Evolutionary conservation across 2,113 vertebrate genomes (phyloP), one percentile per base, ranked within the genome.

Genomic region (Malurus melanocephalus): DNA sequence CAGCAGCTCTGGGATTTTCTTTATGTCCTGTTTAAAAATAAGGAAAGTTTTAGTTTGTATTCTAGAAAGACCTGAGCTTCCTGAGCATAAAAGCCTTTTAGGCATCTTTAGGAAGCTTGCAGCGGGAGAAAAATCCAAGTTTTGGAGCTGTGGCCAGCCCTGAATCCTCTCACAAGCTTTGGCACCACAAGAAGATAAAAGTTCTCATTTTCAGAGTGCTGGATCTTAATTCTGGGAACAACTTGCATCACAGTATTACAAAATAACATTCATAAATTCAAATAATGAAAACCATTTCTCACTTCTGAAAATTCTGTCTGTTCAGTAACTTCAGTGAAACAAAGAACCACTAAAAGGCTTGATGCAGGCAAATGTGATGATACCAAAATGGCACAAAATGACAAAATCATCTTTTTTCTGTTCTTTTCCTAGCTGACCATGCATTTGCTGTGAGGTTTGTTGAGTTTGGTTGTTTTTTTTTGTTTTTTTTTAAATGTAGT

Each of bases 211-310:
- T 87, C 56, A 69, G 40, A 62, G n/a, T 35, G 13, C 18, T 64
- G 72, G 60, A 73, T 76, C 46, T 82, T 57, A 42, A 66, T 89
- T 87, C 64, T 85, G 56, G 67, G 52, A 93, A 89, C 67, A 67
- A 32, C 26, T 67, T 69, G 33, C 79, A 26, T 57, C 74, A 69
- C 3, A 46, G 26, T 46, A 66, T 85, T 66, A 85, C 80, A 80
- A 77, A 94, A 66, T 14, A 73, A 52, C 26, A 60, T 32, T 53
- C 43, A 43, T 42, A 79, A 76, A 72, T 80, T 85, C 38, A 81
- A 22, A 65, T 65, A 73, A 87, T 49, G 13, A 85, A 92, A 89
- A 45, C 22, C 17, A 62, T 45, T 65, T 5, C 2, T 64, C 55
- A 52, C 48, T 90, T 88, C 65, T 74, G 65, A 83, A 80, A 93